Base-by-base conservation (phyloP, 2,113 vertebrate species). In the Colius striatus region DNA sequence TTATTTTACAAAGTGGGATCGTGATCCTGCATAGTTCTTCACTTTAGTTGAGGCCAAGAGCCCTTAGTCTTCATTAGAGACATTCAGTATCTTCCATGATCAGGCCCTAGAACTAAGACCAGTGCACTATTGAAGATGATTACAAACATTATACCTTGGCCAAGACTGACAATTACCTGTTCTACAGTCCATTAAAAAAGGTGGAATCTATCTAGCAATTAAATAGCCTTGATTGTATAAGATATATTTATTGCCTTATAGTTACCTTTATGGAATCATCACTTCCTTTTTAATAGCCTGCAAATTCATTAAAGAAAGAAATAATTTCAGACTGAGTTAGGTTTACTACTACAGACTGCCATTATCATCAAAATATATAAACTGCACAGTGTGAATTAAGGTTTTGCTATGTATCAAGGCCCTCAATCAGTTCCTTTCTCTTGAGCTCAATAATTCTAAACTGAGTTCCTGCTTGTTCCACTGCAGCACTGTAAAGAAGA, bases 131-230 rank as follows among this genome's bases (percentile, higher is more conserved):
- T 77, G 43, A 94, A 54, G 57, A 62, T 62, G 2, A 61, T 70
- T 57, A 48, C 29, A 41, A 87, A 70, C 23, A 66, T 26, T 57
- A 5, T 29, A 12, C 38, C 41, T 87, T 45, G 81, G 23, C 67
- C 53, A 87, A 82, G 36, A 85, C 29, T 86, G 29, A 41, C 36
- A 38, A 66, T 68, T 84, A 57, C 72, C 66, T 36, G 62, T 88
- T 89, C 48, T 53, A 45, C 53, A 87, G 63, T 29, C 50, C 43
- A 50, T 84, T 94, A 96, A 80, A 18, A 81, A 93, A 94, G 87
- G 13, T 27, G 21, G 79, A 89, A 45, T 82, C 45, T 80, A 90
- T 34, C 29, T 67, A 67, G 62, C 36, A 34, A 67, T 32, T 43
- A 95, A 81, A 79, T 38, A 94, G 19, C 32, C 54, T 68, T 48